Conservation (phyloP, 92 coral and sea anemone genomes). For the Isaurus tuberculatus region DNA sequence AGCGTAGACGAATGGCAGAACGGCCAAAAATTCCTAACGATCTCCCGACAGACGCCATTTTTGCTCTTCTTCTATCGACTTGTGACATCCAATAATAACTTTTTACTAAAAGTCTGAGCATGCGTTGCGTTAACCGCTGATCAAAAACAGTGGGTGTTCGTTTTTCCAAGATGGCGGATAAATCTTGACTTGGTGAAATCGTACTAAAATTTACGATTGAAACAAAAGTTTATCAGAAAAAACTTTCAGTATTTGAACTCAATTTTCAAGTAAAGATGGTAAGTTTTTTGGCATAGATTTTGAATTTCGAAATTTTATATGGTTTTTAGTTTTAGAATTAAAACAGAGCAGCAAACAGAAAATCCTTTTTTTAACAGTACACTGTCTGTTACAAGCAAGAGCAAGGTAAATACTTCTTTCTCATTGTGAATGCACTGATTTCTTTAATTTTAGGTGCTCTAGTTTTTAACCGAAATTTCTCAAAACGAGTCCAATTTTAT, state of each 20-base stretch:
- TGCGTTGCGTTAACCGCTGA: constrained; percentile 54
- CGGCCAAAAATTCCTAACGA: constrained; percentile 89
- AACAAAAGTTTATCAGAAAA: no score
- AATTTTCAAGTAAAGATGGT: no score
- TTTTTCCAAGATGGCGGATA: constrained; percentile 58
- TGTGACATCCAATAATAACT: constrained; percentile 57
- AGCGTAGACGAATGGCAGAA: constrained; percentile 90
- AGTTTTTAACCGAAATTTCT: no score
- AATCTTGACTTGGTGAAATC: neutral
- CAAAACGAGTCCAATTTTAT: no score
- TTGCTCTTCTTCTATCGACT: neutral
- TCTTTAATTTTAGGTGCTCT: no score
- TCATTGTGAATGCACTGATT: no score
- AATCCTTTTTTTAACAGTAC: constrained; percentile 55
- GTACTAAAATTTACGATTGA: neutral
- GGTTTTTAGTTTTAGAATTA: neutral
- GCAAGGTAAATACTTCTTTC: constrained; percentile 68
- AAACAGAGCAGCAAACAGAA: neutral
- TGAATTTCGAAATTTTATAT: neutral
- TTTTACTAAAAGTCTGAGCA: constrained; percentile 44
- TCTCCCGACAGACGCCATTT: constrained; percentile 92
- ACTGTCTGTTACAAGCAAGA: constrained; percentile 81
- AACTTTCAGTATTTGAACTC: no score
- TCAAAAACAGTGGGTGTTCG: neutral
- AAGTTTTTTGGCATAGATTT: neutral